Evolutionary conservation across 2,888 invertebrate species (phyloP).

Genomic region (Lepidochitona cinerea): DNA sequence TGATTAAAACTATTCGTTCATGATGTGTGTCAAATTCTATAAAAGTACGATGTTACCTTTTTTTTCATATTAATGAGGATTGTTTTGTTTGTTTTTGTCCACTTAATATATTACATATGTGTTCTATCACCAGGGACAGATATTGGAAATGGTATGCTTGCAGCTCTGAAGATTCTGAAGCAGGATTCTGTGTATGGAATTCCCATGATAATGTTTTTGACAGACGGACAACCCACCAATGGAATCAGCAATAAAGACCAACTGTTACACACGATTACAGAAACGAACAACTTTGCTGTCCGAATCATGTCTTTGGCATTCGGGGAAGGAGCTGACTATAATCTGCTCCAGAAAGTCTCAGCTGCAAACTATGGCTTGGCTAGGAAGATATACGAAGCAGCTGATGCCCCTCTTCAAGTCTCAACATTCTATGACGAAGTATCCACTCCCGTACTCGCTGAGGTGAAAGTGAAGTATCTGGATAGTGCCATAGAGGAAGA

Average conservation of each 20-base stretch:
- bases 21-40: too few species aligned
- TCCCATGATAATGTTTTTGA: conserved; percentile 3
- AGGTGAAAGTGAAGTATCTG: conserved; percentile 79
- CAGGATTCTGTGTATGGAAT: neutral
- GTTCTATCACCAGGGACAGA: too few species aligned
- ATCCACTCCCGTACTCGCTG: conserved; percentile 79
- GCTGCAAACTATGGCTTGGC: conserved; percentile 80
- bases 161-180: neutral
- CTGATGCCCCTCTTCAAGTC: conserved; percentile 80
- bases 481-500: conserved; percentile 47
- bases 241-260: neutral
- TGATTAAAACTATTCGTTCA: too few species aligned
- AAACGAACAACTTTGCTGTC: neutral
- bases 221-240: neutral
- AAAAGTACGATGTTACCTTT: too few species aligned
- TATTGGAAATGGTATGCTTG: neutral
- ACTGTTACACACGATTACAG: neutral
- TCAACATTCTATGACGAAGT: conserved; percentile 77
- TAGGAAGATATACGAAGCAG: conserved; percentile 81
- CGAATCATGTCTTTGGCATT: neutral
- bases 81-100: too few species aligned
- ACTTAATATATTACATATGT: too few species aligned
- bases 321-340: neutral
- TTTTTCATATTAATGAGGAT: too few species aligned
- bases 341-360: conserved; percentile 48